These are phyloP conservation scores for Mirza zaza DNA, from an alignment of 2,113 vertebrate genomes.

Conservation along the genomic window DNA sequence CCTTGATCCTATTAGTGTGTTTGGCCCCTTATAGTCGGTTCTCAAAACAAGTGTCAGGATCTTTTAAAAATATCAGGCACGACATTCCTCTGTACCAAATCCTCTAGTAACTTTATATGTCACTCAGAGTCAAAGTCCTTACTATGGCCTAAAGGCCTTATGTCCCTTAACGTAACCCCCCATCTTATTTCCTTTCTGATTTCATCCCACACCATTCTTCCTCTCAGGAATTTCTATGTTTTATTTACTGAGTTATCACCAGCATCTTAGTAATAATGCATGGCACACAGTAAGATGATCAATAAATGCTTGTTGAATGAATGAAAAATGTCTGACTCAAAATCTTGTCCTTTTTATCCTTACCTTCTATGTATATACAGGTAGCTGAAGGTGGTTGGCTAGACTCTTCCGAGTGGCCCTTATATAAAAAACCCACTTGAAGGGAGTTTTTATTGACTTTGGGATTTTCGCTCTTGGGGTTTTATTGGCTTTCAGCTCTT, in stretches of 20 bases:
- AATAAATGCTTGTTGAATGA: conserved; percentile 27
- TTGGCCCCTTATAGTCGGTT: not conserved
- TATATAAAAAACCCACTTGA: not conserved
- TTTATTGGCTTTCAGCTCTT: conserved; percentile 27
- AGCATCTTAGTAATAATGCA: conserved; percentile 28
- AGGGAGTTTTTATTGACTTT: too few relatives aligned
- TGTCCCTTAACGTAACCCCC: not conserved
- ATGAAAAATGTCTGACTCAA: conserved; percentile 18
- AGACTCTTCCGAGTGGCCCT: not conserved
- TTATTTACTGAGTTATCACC: not conserved
- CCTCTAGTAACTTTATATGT: not conserved
- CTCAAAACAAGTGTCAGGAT: not conserved
- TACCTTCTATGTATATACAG: not conserved
- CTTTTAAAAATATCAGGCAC: not conserved
- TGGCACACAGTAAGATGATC: not conserved
- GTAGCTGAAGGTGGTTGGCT: not conserved
- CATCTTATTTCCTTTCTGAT: not conserved
- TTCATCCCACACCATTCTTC: not conserved
- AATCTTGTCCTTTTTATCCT: not conserved
- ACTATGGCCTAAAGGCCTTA: not conserved
- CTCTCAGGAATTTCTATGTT: not conserved
- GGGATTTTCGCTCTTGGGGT: not conserved
- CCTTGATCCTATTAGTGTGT: not conserved
- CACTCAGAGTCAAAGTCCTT: not conserved
- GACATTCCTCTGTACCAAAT: not conserved